phyloP scores from a whole-genome alignment of 2,888 invertebrate genomes.

The Latrodectus hesperus region DNA sequence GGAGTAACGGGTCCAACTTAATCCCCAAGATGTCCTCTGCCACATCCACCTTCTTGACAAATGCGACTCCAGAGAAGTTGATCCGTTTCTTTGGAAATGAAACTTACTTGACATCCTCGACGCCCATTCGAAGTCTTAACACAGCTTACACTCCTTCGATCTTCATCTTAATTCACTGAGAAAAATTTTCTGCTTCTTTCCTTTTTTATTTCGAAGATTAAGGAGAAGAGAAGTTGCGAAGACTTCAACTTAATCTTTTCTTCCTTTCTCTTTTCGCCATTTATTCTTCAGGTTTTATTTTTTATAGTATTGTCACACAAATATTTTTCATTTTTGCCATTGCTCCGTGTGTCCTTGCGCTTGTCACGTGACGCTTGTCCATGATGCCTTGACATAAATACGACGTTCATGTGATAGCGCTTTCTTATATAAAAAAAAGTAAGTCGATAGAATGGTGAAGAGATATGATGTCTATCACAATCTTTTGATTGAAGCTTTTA shows the following conservation, averaged over 20 bases:
- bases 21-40: slow-evolving; percentile 64
- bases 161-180: slow-evolving; percentile 68
- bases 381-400: slow-evolving; percentile 55
- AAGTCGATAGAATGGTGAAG: slow-evolving; percentile 20
- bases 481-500: background rate
- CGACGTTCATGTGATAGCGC: slow-evolving; percentile 49
- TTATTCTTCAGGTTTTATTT: slow-evolving; percentile 11
- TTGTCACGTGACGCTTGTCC: background rate
- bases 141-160: slow-evolving; percentile 66
- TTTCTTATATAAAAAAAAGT: background rate
- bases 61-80: slow-evolving; percentile 64
- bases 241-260: slow-evolving; percentile 66
- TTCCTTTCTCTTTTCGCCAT: slow-evolving; percentile 38
- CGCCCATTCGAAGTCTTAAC: slow-evolving; percentile 69
- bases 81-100: slow-evolving; percentile 60
- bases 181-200: slow-evolving; percentile 40
- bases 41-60: slow-evolving; percentile 60
- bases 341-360: background rate
- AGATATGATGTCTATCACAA: background rate
- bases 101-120: slow-evolving; percentile 60
- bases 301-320: background rate
- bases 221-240: slow-evolving; percentile 56
- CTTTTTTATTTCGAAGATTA: slow-evolving; percentile 51
- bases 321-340: slow-evolving; percentile 1
- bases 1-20: slow-evolving; percentile 46